A percentile compares a stretch with the other conserved stretches of the same genome.
phyloP scores from a whole-genome alignment of 2,888 invertebrate genomes.

The Choristoneura rosaceana region DNA sequence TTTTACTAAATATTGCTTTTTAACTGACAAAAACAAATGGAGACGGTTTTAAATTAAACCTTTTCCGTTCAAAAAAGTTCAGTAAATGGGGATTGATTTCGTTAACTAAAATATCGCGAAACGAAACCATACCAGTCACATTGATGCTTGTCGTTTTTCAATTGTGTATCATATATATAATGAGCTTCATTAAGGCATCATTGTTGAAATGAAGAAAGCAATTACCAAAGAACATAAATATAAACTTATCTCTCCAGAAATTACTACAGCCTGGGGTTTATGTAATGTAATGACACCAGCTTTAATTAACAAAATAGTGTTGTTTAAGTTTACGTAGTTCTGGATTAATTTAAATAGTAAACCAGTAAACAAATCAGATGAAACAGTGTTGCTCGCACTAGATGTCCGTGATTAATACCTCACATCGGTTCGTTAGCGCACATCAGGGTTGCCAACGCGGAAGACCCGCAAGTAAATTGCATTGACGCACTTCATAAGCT shows the following conservation, averaged over 20 bases:
- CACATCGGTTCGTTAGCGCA: conserved; percentile 66
- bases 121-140: background rate
- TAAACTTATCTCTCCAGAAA: background rate
- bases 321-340: background rate
- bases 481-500: conserved; percentile 76
- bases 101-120: background rate
- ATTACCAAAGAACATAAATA: background rate
- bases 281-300: background rate
- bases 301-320: background rate
- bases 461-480: conserved; percentile 69
- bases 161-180: background rate
- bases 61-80: background rate
- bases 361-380: conserved; percentile 32
- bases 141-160: background rate
- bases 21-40: too few relatives aligned
- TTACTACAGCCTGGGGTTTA: background rate
- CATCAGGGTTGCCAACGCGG: conserved; percentile 74
- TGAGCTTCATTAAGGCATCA: background rate
- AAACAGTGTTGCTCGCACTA: conserved; percentile 48
- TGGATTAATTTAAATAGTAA: conserved; percentile 13
- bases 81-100: background rate
- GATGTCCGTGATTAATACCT: conserved; percentile 47
- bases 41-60: too few relatives aligned
- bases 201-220: background rate
- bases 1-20: too few relatives aligned